Evolutionary conservation across 2,113 vertebrate species (phyloP), one percentile per base, ranked within the genome.

Genomic region (Regulus satrapa): DNA sequence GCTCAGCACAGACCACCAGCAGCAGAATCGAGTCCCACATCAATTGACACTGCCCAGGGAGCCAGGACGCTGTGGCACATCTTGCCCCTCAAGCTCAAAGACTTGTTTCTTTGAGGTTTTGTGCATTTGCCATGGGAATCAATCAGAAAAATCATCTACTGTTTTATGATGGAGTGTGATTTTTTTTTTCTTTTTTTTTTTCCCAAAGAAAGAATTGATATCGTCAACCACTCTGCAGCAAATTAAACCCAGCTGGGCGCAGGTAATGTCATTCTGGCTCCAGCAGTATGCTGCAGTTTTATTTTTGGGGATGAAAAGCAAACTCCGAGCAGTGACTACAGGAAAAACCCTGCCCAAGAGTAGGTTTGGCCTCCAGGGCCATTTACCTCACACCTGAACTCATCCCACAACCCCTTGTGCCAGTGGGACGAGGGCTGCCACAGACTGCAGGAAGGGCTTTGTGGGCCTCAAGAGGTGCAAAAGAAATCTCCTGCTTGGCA

Each of bases 1-100:
- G 25, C 46, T 31, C n/a, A 5, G 3, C 85, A 4, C 19, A 4
- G 23, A 26, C 1, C 1, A 13, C 0, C 0, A 15, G 1, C 2
- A 66, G 45, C 64, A 67, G 40, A 52, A 14, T 0, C 2, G 9
- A 79, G 19, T 18, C 43, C 83, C 79, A 34, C 71, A 38, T 1
- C 25, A 19, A 24, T 0, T 11, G 85, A 23, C 34, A 4, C 71
- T 31, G 34, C 29, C 14, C 64, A 21, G 36, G 45, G 29, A 63
- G 45, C n/a, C 64, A 29, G 24, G 32, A 17, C 9, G 51, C 28
- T 36, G 46, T 5, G 64, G 54, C 64, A 81, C 59, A 12, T 5
- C 2, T 10, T 21, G n/a, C 10, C 28, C 49, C 31, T 18, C 36
- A 4, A 7, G 59, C 59, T 32, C 78, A 38, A 19, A 32, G 32